A percentile compares a stretch with the other conserved stretches of the same genome.
These are phyloP conservation scores for Microtus richardsoni DNA, from an alignment of 2,113 vertebrate species.

Conservation along the genomic window DNA sequence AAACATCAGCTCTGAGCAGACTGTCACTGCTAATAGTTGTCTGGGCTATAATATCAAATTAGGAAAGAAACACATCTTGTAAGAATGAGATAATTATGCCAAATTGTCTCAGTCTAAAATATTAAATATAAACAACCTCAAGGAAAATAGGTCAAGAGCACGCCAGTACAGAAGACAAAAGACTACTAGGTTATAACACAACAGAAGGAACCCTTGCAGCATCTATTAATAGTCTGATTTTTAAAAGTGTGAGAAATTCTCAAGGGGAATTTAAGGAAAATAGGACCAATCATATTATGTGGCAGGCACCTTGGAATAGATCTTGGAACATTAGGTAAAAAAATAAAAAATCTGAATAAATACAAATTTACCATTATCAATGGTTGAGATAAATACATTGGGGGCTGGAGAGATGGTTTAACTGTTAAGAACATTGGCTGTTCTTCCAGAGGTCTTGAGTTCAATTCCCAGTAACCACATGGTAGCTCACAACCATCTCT, in stretches of 20 bases:
- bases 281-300: background rate
- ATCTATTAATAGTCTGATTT: background rate
- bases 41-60: background rate
- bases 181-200: background rate
- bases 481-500: background rate
- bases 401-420: background rate
- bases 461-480: background rate
- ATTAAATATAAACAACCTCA: slow-evolving; percentile 5
- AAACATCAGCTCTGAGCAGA: background rate
- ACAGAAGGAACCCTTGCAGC: background rate
- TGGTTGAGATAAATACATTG: background rate
- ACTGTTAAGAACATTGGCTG: background rate
- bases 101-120: background rate
- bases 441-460: background rate
- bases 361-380: background rate
- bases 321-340: background rate
- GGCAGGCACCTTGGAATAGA: background rate
- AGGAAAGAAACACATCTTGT: background rate
- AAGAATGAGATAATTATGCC: slow-evolving; percentile 10
- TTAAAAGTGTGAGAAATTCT: background rate
- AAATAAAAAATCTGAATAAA: background rate
- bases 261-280: background rate
- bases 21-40: background rate
- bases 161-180: background rate
- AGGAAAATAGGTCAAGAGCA: background rate